phyloP scores from a whole-genome alignment of 2,888 invertebrate species.

The Plemyria rubiginata region DNA sequence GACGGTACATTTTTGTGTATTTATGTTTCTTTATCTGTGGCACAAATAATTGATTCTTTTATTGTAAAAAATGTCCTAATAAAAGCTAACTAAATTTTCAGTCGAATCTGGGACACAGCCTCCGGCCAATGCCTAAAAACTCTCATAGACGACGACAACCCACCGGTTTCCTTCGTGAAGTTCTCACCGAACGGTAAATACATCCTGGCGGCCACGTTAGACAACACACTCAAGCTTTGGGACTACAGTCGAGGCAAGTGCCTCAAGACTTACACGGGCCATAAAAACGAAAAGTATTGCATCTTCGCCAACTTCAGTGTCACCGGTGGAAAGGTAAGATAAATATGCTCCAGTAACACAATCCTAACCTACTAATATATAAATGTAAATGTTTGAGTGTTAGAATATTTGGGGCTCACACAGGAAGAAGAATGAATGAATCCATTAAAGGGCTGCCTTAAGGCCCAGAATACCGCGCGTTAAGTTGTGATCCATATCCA shows the following conservation, averaged over 20 bases:
- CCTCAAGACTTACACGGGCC: slow-evolving; percentile 98
- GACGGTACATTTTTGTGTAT: no score
- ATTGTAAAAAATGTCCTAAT: not conserved
- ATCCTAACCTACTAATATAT: no score
- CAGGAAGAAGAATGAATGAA: no score
- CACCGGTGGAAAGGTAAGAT: slow-evolving; percentile 97
- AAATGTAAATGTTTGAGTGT: no score
- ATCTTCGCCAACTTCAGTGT: slow-evolving; percentile 99
- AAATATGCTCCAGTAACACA: no score
- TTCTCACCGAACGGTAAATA: slow-evolving; percentile 99
- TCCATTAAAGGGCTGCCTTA: no score
- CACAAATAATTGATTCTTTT: no score
- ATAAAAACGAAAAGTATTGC: slow-evolving; percentile 99
- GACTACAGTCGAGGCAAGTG: slow-evolving; percentile 99
- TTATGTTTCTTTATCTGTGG: no score
- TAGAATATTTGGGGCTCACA: no score
- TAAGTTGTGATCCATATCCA: no score
- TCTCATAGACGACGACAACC: slow-evolving; percentile 99
- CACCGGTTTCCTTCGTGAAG: slow-evolving; percentile 99
- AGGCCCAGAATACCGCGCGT: no score
- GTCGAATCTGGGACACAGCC: slow-evolving; percentile 99
- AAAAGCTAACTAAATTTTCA: slow-evolving; percentile 65
- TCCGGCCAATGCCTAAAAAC: slow-evolving; percentile 99
- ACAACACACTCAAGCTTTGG: slow-evolving; percentile 99
- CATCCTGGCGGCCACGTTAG: slow-evolving; percentile 98